Base-by-base conservation (phyloP, 2,888 invertebrate species). In the Trachelus tabidus region DNA sequence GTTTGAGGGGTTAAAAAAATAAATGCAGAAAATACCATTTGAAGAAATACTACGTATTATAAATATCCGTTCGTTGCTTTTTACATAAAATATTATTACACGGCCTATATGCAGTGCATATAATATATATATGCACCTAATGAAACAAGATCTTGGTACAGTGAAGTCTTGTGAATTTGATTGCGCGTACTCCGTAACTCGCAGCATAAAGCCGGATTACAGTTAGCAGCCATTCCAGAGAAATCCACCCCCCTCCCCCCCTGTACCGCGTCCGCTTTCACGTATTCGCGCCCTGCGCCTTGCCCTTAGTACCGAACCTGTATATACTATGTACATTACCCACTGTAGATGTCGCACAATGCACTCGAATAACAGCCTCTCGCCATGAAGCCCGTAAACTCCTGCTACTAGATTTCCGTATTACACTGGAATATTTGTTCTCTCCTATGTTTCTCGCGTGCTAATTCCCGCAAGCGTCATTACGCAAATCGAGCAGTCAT, bases 381-480 rank as follows among this genome's bases (percentile, higher is more conserved):
- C 83, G 78, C 76, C 79, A 81, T 82, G 80, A 82, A 81, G 82
- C 80, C 83, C 84, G 85, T 85, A 81, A 83, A 81, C 76, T 75
- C 73, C 79, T 76, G 77, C 69, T 68, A 74, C 12, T 73, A 73
- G 31, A 74, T 74, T 79, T 34, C 75, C 33, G 37, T 37, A 77
- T 80, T 77, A 79, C 77, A 78, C 12, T 71, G 23, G 77, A 86
- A 86, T 86, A 88, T 87, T 87, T 85, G 84, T 85, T 87, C 79
- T 83, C 78, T 83, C 83, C 77, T 84, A 85, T 87, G 84, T 87
- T 87, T 84, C 86, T 84, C 83, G 84, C 84, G 83, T 87, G 88
- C 88, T 90, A 90, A 90, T 90, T 90, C 88, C 87, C 84, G 84
- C 83, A 85, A 87, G 84, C 85, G 85, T 87, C 88, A 88, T 88